A percentile compares a stretch with the other conserved stretches of the same genome.
These are phyloP conservation scores for Alviniconcha strummeri DNA, from an alignment of 2,888 invertebrate species.

Conservation along the genomic window DNA sequence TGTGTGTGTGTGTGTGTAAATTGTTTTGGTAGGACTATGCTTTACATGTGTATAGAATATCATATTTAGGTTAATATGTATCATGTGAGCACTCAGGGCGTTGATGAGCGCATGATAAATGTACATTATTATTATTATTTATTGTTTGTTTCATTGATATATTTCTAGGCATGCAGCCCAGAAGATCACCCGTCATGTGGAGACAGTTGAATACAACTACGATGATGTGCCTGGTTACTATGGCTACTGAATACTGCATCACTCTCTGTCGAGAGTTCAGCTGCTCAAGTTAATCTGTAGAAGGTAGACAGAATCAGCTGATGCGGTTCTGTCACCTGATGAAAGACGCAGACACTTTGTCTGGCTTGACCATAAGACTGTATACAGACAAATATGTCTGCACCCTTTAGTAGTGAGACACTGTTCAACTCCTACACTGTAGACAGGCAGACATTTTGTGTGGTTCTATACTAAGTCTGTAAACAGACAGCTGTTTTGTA, in stretches of 20 bases:
- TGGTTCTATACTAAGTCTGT: not conserved
- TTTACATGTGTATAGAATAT: no score
- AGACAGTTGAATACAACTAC: conserved; percentile 58
- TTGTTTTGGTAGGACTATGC: no score
- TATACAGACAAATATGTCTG: no score
- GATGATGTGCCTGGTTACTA: conserved; percentile 63
- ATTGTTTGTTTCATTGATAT: not conserved
- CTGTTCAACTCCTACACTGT: no score
- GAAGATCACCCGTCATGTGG: conserved; percentile 63
- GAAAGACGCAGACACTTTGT: no score
- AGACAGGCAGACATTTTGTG: not conserved
- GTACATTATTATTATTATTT: no score
- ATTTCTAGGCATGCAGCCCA: conserved; percentile 60
- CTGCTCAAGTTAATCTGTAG: not conserved
- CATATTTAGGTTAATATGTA: no score
- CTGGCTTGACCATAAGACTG: no score
- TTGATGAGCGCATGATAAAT: no score
- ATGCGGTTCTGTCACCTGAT: not conserved
- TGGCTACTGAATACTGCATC: conserved; percentile 44
- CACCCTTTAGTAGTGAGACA: no score
- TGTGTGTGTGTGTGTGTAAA: no score
- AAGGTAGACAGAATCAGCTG: not conserved
- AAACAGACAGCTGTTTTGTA: not conserved
- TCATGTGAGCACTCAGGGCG: no score
- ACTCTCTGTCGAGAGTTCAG: not conserved